A percentile compares a stretch with the other conserved stretches of the same genome.
Conservation (phyloP, 2,888 invertebrate genomes). For the Thecocarcelia acutangulata region DNA sequence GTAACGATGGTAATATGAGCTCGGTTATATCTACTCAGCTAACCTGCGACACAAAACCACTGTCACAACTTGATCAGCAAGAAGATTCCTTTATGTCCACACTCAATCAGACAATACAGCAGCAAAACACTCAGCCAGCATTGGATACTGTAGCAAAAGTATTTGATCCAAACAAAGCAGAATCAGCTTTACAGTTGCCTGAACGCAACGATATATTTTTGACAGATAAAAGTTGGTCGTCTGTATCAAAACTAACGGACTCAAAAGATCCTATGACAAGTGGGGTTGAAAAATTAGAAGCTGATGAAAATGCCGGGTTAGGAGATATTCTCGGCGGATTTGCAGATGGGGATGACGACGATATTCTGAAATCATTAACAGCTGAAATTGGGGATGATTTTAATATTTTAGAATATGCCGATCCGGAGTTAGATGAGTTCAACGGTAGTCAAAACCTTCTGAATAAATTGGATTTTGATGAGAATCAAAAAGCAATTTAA, state of each 20-base stretch:
- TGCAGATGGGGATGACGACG: conserved; percentile 94
- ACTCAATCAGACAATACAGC: conserved; percentile 69
- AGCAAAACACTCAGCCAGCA: conserved; percentile 22
- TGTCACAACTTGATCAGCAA: conserved; percentile 62
- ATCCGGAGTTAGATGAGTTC: conserved; percentile 93
- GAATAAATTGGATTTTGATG: conserved; percentile 91
- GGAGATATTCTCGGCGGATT: conserved; percentile 91
- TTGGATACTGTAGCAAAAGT: conserved; percentile 53
- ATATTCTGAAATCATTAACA: conserved; percentile 86
- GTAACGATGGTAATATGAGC: conserved; percentile 48
- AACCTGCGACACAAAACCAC: conserved; percentile 34
- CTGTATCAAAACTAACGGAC: conserved; percentile 57
- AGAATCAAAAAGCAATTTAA: conserved; percentile 75
- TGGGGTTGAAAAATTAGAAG: conserved; percentile 85
- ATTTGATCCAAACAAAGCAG: conserved; percentile 50
- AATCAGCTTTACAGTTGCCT: conserved; percentile 51
- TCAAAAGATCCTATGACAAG: conserved; percentile 61
- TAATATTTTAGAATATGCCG: conserved; percentile 96
- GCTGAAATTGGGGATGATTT: conserved; percentile 97
- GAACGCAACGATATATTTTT: conserved; percentile 67
- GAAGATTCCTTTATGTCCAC: conserved; percentile 67
- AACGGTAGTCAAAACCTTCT: conserved; percentile 92
- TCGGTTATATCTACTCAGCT: conserved; percentile 58
- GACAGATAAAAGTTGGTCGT: conserved; percentile 64
- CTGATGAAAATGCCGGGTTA: conserved; percentile 86